phyloP scores from a whole-genome alignment of 2,113 vertebrate species.

The Haplochromis vanheusdeni region DNA sequence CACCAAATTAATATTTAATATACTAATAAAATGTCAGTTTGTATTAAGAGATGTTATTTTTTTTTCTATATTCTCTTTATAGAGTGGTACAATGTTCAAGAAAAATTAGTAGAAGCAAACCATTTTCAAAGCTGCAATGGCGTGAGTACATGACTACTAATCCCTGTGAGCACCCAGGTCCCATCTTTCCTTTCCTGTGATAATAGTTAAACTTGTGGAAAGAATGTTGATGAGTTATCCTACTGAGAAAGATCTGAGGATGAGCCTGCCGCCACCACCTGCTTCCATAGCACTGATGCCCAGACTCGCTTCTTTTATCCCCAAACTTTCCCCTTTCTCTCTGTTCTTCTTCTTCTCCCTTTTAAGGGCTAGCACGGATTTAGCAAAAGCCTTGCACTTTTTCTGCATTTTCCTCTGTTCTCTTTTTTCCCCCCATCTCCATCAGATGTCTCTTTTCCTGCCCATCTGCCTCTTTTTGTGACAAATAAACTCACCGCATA shows the following conservation, averaged over 20 bases:
- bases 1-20: not conserved
- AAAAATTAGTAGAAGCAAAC: not conserved
- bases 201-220: constrained; percentile 37
- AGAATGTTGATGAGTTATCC: constrained; percentile 58
- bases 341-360: constrained; percentile 33
- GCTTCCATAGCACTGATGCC: constrained; percentile 33
- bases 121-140: not conserved
- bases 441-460: not conserved
- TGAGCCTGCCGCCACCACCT: constrained; percentile 28
- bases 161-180: not conserved
- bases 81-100: not conserved
- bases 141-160: not conserved
- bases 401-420: not conserved
- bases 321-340: constrained; percentile 4
- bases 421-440: not conserved
- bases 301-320: constrained; percentile 31
- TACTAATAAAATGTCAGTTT: not conserved
- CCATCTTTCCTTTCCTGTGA: constrained; percentile 17
- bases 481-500: not conserved
- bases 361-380: constrained; percentile 52
- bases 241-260: constrained; percentile 51
- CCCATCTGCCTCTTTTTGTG: constrained; percentile 28
- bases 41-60: not conserved
- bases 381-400: constrained; percentile 16
- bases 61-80: not conserved